phyloP scores from a whole-genome alignment of 1,140 invertebrate species.

The Eubasilissa regina region DNA sequence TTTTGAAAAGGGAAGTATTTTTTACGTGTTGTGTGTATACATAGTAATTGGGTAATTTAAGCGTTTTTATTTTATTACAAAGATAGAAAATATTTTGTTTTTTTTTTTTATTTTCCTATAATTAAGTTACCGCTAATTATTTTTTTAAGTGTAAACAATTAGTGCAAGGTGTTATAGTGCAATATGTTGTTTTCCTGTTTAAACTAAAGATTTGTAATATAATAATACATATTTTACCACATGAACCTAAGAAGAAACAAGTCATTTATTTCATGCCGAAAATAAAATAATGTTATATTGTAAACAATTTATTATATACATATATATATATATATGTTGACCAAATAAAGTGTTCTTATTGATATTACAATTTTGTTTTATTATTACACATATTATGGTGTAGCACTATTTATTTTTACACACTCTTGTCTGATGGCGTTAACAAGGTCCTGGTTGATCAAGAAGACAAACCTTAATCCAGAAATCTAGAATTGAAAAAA shows the following conservation, averaged over 20 bases:
- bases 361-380: constrained; percentile 64
- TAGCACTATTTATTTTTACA: constrained; percentile 79
- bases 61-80: constrained; percentile 12
- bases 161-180: constrained; percentile 11
- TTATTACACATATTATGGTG: constrained; percentile 39
- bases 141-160: constrained; percentile 37
- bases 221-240: constrained; percentile 30
- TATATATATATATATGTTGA: constrained; percentile 61
- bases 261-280: constrained; percentile 26
- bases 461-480: constrained; percentile 91
- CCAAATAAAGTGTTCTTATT: constrained; percentile 73
- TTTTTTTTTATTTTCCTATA: constrained; percentile 3
- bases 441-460: constrained; percentile 94
- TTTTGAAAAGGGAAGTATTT: constrained; percentile 1
- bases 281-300: constrained; percentile 35
- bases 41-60: constrained; percentile 29
- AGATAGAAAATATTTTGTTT: neutral
- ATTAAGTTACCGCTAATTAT: constrained; percentile 21
- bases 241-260: neutral
- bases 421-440: constrained; percentile 88
- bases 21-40: neutral
- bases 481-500: constrained; percentile 81
- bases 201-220: neutral
- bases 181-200: constrained; percentile 6
- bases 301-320: constrained; percentile 61